Evolutionary conservation across 2,113 vertebrate genomes (phyloP).

Genomic region (Melanerpes aurifrons): DNA sequence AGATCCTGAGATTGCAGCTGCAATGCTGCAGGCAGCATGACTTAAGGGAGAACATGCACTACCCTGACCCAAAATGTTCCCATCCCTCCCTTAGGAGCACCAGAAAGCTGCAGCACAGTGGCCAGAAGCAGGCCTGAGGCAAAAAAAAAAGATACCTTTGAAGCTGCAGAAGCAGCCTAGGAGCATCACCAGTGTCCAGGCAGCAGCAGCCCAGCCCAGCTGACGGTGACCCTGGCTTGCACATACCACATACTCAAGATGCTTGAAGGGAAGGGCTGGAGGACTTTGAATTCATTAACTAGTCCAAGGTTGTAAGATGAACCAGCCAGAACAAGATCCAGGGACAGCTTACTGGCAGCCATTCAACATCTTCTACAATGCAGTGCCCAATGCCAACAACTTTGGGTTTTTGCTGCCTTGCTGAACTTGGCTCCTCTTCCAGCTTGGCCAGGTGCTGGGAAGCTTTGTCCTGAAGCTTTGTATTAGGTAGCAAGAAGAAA

Average conservation of each 20-base stretch:
- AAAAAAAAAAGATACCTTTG: not conserved
- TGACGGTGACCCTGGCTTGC: not conserved
- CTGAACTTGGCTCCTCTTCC: not conserved
- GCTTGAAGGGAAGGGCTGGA: not conserved
- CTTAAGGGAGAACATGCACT: not conserved
- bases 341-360: not conserved
- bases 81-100: not conserved
- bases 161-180: not conserved
- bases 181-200: rapidly evolving
- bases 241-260: not conserved
- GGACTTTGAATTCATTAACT: not conserved
- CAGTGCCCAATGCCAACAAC: not conserved
- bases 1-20: not conserved
- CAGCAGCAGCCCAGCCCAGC: not conserved
- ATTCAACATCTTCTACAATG: not conserved
- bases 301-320: slow-evolving; percentile 5
- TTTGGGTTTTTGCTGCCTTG: not conserved
- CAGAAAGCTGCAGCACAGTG: not conserved
- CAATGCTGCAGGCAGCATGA: not conserved
- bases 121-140: not conserved
- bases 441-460: not conserved
- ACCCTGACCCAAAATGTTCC: not conserved
- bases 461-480: not conserved
- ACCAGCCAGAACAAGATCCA: not conserved
- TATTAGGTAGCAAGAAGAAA: not conserved